Evolutionary conservation across 2,113 vertebrate species (phyloP), one percentile per base, ranked within the genome.

Genomic region (Saguinus midas): DNA sequence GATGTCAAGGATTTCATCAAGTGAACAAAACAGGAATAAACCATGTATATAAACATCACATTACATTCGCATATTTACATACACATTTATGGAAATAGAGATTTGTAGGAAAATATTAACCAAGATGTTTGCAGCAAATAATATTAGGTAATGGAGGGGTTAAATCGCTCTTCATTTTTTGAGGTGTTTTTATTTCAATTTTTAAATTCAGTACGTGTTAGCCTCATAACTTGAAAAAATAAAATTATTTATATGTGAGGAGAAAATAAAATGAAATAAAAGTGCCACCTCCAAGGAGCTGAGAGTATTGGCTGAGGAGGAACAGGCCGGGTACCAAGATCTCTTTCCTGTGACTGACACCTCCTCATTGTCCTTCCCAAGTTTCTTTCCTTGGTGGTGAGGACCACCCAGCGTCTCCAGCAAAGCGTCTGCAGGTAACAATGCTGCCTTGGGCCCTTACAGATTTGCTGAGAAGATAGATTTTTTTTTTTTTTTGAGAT

Each of bases 351-450:
- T 43, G 72, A 43, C 37, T 73, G 2, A 35, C 25, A 75, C 11
- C 21, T 43, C 11, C 11, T 40, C 21, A 25, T 43, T 4, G 11
- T 21, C 37, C 20, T n/a, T 21, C 70, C 12, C 27, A 4, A 43
- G 21, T 75, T 75, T 43, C 21, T 6, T 2, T 75, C 12, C 3
- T 7, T 21, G 5, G 1, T 23, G 72, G 13, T 43, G 37, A 25
- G 23, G 40, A 43, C 13, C 5, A 2, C 11, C 21, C 40, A 75
- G 21, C 6, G 2, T 73, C 32, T 68, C 29, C 1, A 3, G 66
- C 27, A 1, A 2, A 3, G 72, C 5, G 21, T 1, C 9, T 25
- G 10, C 10, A 25, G 37, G 23, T 40, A 43, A 27, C 11, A 7
- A 37, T 6, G 25, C 72, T 13, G 11, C 21, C 10, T 43, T 25